Conservation (phyloP, 2,888 invertebrate species). For the Teinopalpus imperialis region DNA sequence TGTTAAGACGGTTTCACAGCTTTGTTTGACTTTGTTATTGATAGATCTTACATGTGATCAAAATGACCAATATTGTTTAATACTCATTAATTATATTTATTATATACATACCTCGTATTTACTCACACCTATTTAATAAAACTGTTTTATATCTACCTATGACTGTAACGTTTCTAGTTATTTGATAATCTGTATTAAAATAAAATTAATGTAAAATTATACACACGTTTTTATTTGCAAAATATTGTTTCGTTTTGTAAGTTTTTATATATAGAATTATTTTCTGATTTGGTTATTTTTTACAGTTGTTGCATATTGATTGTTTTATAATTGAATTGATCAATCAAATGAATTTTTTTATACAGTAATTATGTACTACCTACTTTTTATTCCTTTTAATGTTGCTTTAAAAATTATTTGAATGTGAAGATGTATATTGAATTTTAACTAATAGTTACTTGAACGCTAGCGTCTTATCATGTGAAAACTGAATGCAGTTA, state of each 20-base stretch:
- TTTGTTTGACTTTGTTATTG: neutral
- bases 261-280: neutral
- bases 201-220: neutral
- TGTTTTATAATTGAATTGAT: neutral
- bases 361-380: neutral
- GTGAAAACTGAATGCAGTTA: constrained; percentile 5
- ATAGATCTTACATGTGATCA: neutral
- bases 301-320: neutral
- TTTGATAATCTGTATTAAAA: constrained; percentile 22
- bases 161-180: constrained; percentile 13
- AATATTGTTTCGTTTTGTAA: constrained; percentile 3
- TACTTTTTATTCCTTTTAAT: too few relatives aligned
- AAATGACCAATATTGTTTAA: constrained; percentile 18
- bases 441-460: neutral
- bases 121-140: constrained; percentile 7
- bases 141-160: constrained; percentile 22
- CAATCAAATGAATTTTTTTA: neutral
- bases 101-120: constrained; percentile 22
- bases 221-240: constrained; percentile 1
- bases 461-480: constrained; percentile 4
- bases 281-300: too few relatives aligned
- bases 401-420: constrained; percentile 1
- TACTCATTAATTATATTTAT: constrained; percentile 9
- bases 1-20: neutral
- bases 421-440: neutral